Conservation (phyloP, 1,140 invertebrate genomes). For the Dendroctonus ponderosae region DNA sequence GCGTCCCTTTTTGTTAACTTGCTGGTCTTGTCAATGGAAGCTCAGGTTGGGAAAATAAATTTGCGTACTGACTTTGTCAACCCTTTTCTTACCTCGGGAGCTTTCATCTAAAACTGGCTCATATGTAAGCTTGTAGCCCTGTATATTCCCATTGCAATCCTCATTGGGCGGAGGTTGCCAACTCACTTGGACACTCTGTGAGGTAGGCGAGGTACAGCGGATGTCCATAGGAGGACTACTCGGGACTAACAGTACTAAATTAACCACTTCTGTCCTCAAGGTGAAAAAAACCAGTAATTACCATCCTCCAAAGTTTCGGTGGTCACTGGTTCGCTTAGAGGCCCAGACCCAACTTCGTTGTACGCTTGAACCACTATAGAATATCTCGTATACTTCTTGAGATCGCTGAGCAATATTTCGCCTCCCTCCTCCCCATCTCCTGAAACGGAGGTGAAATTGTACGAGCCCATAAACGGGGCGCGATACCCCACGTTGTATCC, state of each 20-base stretch:
- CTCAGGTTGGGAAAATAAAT: too few species aligned
- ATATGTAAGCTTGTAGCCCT: constrained; percentile 78
- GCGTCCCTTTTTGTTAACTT: neutral
- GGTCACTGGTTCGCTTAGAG: constrained; percentile 69
- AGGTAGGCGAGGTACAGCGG: constrained; percentile 67
- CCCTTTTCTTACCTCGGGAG: constrained; percentile 51
- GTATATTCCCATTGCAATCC: constrained; percentile 75
- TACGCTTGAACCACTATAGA: constrained; percentile 80
- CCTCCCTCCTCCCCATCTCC: constrained; percentile 69
- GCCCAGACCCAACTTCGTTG: constrained; percentile 81
- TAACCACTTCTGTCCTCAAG: neutral
- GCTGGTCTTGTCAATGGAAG: too few species aligned
- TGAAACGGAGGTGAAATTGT: constrained; percentile 68
- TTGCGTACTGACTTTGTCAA: too few species aligned
- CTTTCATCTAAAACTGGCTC: constrained; percentile 64
- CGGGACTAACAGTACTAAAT: constrained; percentile 58
- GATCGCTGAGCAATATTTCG: constrained; percentile 62
- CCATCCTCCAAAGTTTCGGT: constrained; percentile 82
- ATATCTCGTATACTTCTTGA: constrained; percentile 78
- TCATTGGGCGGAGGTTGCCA: constrained; percentile 80
- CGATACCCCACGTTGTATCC: constrained; percentile 66
- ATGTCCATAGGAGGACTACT: constrained; percentile 72
- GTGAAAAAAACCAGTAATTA: constrained; percentile 48
- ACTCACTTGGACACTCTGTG: constrained; percentile 74
- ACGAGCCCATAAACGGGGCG: constrained; percentile 52